Conservation (phyloP, 2,113 vertebrate species). For the Scomber colias region DNA sequence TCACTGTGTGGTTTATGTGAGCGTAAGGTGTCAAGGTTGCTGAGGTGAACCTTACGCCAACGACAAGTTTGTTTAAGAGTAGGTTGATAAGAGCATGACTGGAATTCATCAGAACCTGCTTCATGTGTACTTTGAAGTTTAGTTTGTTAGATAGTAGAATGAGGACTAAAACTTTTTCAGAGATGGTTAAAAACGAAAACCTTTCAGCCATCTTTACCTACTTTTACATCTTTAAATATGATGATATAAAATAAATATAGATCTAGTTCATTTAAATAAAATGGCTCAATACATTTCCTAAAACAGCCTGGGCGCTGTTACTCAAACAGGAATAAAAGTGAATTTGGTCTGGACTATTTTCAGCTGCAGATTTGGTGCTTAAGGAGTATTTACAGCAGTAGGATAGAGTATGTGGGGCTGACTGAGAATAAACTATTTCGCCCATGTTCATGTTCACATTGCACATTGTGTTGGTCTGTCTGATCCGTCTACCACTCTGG, state of each 20-base stretch:
- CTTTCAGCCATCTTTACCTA: too few relatives aligned
- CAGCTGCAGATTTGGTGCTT: background rate
- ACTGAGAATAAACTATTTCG: too few relatives aligned
- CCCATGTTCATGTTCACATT: too few relatives aligned
- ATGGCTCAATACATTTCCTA: background rate
- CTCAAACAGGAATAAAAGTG: background rate
- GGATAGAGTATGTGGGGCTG: too few relatives aligned
- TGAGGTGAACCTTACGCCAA: background rate
- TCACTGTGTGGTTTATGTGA: conserved; percentile 12
- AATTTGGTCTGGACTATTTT: background rate
- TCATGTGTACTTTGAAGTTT: background rate
- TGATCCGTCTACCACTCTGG: too few relatives aligned
- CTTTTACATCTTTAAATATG: too few relatives aligned
- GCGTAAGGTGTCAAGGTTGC: conserved; percentile 18
- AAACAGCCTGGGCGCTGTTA: background rate
- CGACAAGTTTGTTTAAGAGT: conserved; percentile 12
- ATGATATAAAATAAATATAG: too few relatives aligned
- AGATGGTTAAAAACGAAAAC: too few relatives aligned
- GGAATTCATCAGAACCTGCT: background rate
- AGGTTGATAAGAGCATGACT: background rate
- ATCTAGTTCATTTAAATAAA: background rate
- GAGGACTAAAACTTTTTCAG: background rate
- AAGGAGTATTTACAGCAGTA: too few relatives aligned
- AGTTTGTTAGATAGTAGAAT: background rate
- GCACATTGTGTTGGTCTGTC: too few relatives aligned